Conservation (phyloP, 2,888 invertebrate genomes). For the Aspidiotus rigidus region DNA sequence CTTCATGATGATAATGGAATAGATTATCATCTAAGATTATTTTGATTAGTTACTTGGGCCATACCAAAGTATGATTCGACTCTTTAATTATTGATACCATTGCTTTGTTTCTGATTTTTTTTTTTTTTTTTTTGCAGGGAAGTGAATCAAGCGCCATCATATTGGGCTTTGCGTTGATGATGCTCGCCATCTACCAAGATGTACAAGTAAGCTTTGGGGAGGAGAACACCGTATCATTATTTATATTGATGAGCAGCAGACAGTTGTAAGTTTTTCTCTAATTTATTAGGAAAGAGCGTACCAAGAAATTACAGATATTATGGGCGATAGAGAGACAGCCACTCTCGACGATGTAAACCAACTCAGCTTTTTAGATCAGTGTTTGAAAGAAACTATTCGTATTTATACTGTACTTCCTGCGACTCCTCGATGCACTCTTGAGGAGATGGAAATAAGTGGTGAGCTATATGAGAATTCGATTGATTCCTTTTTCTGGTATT, state of each 20-base stretch:
- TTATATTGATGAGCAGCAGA: too few relatives aligned
- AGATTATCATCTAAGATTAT: too few relatives aligned
- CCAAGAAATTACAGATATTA: background rate
- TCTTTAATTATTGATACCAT: too few relatives aligned
- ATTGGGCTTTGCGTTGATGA: background rate
- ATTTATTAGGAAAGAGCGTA: background rate
- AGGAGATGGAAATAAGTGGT: background rate
- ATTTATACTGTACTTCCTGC: background rate
- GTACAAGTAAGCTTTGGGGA: background rate
- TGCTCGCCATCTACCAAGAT: background rate
- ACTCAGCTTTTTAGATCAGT: background rate
- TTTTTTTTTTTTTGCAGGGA: background rate
- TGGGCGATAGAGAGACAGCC: background rate
- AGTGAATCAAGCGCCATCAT: background rate
- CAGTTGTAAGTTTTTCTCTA: background rate
- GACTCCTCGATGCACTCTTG: background rate
- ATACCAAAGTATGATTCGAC: too few relatives aligned
- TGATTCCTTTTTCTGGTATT: too few relatives aligned
- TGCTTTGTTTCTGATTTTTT: too few relatives aligned
- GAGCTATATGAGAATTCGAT: too few relatives aligned
- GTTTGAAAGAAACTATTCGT: constrained; percentile 9
- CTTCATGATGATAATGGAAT: too few relatives aligned
- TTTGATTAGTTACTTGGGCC: too few relatives aligned
- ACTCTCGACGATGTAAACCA: background rate
- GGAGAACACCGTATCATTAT: too few relatives aligned